Evolutionary conservation across 2,888 invertebrate genomes (phyloP), one percentile per base, ranked within the genome.

Genomic region (Osedax frankpressi): DNA sequence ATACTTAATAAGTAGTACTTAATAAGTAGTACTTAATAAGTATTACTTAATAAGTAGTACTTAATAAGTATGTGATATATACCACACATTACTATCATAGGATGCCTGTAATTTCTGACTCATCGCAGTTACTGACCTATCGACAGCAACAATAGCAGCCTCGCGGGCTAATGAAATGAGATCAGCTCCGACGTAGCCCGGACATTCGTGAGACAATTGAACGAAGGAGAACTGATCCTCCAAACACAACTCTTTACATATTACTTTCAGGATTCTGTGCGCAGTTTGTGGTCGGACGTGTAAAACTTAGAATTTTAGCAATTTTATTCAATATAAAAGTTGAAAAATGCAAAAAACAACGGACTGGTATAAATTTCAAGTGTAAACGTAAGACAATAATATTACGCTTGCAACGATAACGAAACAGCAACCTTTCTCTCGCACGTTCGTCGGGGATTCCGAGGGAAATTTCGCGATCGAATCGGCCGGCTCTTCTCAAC

Each of bases 131-230:
- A 19, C 62, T 73, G 76, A 81, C 81, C 90, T 87, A 81, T 92
- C 91, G 0, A 94, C 90, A 67, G 94, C 94, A 78, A 89, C 89
- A 82, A 92, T 90, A 11, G 92, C 92, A 1, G 96, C 93, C 85
- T 94, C 92, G 76, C 92, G 88, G 0, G 91, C 89, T 73, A 96
- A 86, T 0, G 92, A 90, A 83, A 90, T 88, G 78, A 98, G 86
- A 87, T 98, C 95, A 2, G 93, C 94, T 19, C 95, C 97, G 44
- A 96, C 96, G 87, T 90, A 97, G 0, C 97, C 97, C 0, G 97
- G 97, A 3, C 94, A 94, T 71, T 90, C 87, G 79, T 90, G 89
- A 28, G 94, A 93, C 76, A 63, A 28, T 25, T 3, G n/a, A 24
- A n/a, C 29, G 68, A 90, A 89, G 82, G 91, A 89, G 78, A 95